phyloP scores from a whole-genome alignment of 2,888 invertebrate species.

The Lithophane semibrunnea region DNA sequence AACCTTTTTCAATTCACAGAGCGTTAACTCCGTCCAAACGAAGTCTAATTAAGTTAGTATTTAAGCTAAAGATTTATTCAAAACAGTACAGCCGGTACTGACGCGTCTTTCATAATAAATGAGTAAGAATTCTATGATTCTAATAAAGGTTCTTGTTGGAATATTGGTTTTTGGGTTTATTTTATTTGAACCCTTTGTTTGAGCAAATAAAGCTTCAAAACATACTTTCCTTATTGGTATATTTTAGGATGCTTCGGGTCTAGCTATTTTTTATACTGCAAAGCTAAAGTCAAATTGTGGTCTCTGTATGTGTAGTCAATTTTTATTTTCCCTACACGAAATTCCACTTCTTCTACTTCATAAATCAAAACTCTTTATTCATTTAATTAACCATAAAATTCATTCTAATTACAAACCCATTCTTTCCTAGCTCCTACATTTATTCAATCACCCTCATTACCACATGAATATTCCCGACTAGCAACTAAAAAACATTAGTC shows the following conservation, averaged over 20 bases:
- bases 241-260: not conserved
- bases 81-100: constrained; percentile 82
- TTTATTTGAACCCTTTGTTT: constrained; percentile 28
- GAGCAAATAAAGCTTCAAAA: not conserved
- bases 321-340: not conserved
- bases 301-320: not conserved
- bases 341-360: not conserved
- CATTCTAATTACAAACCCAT: constrained; percentile 39
- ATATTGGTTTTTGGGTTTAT: constrained; percentile 46
- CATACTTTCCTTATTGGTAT: not conserved
- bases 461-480: constrained; percentile 76
- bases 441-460: constrained; percentile 71
- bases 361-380: constrained; percentile 7
- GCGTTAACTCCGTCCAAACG: constrained; percentile 81
- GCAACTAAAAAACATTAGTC: constrained; percentile 77
- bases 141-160: constrained; percentile 16
- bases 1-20: constrained; percentile 85
- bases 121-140: constrained; percentile 62
- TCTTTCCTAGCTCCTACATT: constrained; percentile 56
- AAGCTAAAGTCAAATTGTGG: not conserved
- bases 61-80: constrained; percentile 86
- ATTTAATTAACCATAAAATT: constrained; percentile 5
- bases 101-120: constrained; percentile 81
- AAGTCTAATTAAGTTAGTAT: constrained; percentile 86
- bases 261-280: not conserved